Evolutionary conservation across 2,888 invertebrate genomes (phyloP), one percentile per base, ranked within the genome.

Genomic region (Seira sanloemensis): DNA sequence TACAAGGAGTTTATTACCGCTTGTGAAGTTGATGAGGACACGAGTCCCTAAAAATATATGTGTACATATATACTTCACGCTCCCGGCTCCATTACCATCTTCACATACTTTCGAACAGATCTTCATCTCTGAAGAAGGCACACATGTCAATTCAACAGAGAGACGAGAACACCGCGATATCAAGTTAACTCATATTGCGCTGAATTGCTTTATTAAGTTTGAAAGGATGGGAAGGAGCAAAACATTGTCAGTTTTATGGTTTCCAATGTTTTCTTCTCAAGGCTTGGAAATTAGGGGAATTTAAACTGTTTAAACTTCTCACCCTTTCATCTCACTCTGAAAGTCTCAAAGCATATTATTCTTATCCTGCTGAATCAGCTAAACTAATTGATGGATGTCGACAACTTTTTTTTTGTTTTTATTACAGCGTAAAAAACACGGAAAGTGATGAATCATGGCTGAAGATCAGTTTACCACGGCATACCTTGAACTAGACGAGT

Each of bases 1-100:
- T n/a, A 18, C 50, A 50, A 50, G 50, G 16, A 50, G 50, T 50
- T 50, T 50, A 50, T 50, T 50, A 50, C 50, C 12, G n/a, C 5
- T 50, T 50, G 50, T 18, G 46, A n/a, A 5, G 65, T 27, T 26
- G 65, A 74, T 65, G 74, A 65, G 74, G 50, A 50, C 50, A 50
- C n/a, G n/a, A n/a, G n/a, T n/a, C n/a, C n/a, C n/a, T n/a, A n/a
- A n/a, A n/a, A n/a, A n/a, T n/a, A n/a, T 50, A 2, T 50, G 50
- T n/a, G 37, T n/a, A n/a, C n/a, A 37, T 7, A 37, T 37, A 37
- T 37, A 37, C 37, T 37, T n/a, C n/a, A n/a, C n/a, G n/a, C n/a
- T n/a, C 5, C 37, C 37, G 12, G 37, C 37, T 4, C 37, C n/a
- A n/a, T n/a, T n/a, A n/a, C n/a, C n/a, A n/a, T n/a, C n/a, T n/a